A percentile compares a stretch with the other conserved stretches of the same genome.
Conservation (phyloP, 2,797 vertebrate genomes). For the Propithecus deckenii region DNA sequence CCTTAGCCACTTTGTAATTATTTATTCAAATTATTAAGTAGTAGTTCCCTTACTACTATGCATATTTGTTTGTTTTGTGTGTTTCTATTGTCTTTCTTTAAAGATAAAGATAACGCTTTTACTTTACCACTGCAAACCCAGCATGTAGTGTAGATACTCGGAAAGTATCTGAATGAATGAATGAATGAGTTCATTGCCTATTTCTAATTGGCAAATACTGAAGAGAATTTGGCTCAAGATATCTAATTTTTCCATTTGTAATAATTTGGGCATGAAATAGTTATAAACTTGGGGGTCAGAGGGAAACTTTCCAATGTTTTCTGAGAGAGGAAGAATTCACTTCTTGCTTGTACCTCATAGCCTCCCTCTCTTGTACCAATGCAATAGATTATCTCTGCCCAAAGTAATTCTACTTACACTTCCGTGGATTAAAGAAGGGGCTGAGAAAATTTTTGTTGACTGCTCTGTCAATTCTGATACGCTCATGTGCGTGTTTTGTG, state of each 20-base stretch:
- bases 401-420: slow-evolving; percentile 10
- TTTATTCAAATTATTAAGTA: background rate
- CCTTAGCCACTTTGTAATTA: background rate
- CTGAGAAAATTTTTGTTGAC: background rate
- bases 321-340: background rate
- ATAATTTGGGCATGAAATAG: background rate
- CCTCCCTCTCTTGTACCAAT: background rate
- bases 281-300: background rate
- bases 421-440: background rate
- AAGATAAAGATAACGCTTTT: background rate
- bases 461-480: background rate
- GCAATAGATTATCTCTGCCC: background rate
- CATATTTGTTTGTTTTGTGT: background rate
- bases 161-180: background rate
- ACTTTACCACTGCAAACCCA: background rate
- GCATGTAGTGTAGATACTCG: background rate
- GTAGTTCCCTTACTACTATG: background rate
- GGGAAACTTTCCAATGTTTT: background rate
- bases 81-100: background rate
- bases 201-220: background rate
- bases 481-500: background rate
- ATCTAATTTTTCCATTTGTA: background rate
- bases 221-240: background rate
- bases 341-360: background rate
- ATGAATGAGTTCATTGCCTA: background rate